Evolutionary conservation across 2,888 invertebrate species (phyloP).

Genomic region (Latrodectus hesperus): DNA sequence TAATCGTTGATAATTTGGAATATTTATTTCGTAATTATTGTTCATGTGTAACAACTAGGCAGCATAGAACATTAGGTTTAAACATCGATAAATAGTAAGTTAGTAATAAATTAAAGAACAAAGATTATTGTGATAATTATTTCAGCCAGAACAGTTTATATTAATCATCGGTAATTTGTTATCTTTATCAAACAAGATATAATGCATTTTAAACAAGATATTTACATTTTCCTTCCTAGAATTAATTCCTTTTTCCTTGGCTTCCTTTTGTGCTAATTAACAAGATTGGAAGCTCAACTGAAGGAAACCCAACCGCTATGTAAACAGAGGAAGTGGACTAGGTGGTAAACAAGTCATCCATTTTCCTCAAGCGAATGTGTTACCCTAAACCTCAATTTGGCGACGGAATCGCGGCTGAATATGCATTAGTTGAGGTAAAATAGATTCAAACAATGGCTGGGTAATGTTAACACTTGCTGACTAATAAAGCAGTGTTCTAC

Average conservation of each 20-base stretch:
- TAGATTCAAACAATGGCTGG: not conserved
- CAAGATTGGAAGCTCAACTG: not conserved
- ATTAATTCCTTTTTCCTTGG: not conserved
- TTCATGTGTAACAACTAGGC: no score
- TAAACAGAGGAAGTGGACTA: not conserved
- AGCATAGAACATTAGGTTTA: no score
- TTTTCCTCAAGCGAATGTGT: not conserved
- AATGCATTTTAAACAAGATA: no score
- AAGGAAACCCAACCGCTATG: not conserved
- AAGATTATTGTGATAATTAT: no score
- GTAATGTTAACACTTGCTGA: slow-evolving; percentile 4
- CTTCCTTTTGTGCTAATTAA: slow-evolving; percentile 2
- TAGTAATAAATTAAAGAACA: no score
- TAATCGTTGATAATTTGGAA: no score
- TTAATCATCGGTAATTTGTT: no score
- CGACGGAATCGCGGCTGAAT: not conserved
- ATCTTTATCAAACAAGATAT: no score
- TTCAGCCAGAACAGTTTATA: no score
- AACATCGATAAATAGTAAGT: no score
- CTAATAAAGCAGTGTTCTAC: not conserved
- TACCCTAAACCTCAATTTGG: not conserved
- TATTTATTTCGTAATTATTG: no score
- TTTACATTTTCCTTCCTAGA: no score
- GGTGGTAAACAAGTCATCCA: not conserved
- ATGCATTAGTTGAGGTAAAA: not conserved